phyloP scores from a whole-genome alignment of 2,113 vertebrate species.

The Tretioscincus oriximinensis region DNA sequence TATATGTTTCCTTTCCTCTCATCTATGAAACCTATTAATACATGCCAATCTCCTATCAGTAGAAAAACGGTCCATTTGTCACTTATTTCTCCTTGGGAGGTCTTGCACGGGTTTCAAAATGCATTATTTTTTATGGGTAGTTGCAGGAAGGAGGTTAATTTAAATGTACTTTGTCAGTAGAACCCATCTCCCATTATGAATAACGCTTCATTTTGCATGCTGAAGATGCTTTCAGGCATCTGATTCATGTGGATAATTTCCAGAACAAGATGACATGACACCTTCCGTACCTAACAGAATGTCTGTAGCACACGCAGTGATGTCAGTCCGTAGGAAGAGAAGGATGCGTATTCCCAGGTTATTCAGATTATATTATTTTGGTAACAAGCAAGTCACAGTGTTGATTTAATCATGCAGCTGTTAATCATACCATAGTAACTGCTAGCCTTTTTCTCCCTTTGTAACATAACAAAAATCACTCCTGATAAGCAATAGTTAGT shows the following conservation, averaged over 20 bases:
- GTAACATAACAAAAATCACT: not conserved
- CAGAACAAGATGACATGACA: conserved; percentile 54
- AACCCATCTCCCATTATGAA: conserved; percentile 47
- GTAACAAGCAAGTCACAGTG: not conserved
- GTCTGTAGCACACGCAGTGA: conserved; percentile 26
- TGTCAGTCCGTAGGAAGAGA: not conserved
- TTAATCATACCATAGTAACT: not conserved
- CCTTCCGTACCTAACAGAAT: conserved; percentile 28
- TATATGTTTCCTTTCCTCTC: not conserved
- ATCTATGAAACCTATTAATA: conserved; percentile 19
- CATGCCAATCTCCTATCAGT: not conserved
- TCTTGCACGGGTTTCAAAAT: conserved; percentile 31
- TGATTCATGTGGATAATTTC: conserved; percentile 53
- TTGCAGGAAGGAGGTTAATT: conserved; percentile 49
- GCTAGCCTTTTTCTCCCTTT: not conserved
- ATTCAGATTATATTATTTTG: conserved; percentile 1
- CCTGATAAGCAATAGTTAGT: not conserved
- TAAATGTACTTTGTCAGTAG: conserved; percentile 54
- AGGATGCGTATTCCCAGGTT: conserved; percentile 21
- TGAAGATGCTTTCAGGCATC: conserved; percentile 40
- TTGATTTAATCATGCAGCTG: fast-evolving
- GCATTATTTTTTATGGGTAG: conserved; percentile 29
- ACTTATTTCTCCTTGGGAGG: conserved; percentile 34
- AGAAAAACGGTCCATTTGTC: conserved; percentile 39
- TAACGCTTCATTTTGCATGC: conserved; percentile 35